Evolutionary conservation across 2,797 vertebrate species (phyloP).

Genomic region (Paedocypris micromegethes): DNA sequence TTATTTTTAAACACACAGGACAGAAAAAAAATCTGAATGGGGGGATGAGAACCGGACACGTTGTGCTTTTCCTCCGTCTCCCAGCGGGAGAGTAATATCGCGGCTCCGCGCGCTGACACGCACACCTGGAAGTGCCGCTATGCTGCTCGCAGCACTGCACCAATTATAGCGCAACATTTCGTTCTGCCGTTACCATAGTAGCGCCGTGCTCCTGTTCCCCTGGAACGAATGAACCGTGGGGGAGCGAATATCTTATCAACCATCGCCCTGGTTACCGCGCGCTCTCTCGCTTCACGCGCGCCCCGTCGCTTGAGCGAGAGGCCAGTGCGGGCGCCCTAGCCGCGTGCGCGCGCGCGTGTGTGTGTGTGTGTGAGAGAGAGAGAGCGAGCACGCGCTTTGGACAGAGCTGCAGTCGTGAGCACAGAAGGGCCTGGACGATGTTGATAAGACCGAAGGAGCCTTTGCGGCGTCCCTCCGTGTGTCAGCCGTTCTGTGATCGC

Average conservation of each 20-base stretch:
- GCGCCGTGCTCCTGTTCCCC: constrained; percentile 77
- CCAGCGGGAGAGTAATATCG: constrained; percentile 49
- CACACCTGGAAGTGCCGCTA: constrained; percentile 72
- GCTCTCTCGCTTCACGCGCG: constrained; percentile 38
- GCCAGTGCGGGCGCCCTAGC: constrained; percentile 44
- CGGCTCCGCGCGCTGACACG: constrained; percentile 61
- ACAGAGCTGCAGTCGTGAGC: constrained; percentile 46
- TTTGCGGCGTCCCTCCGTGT: constrained; percentile 66
- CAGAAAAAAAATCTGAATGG: constrained; percentile 1
- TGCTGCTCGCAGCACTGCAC: constrained; percentile 70
- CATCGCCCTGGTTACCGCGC: constrained; percentile 76
- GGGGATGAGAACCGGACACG: constrained; percentile 52
- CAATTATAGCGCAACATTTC: constrained; percentile 83
- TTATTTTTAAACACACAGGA: neutral
- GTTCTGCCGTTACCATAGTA: constrained; percentile 88
- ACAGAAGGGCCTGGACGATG: constrained; percentile 62
- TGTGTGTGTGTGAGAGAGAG: constrained; percentile 41
- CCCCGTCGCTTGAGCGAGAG: constrained; percentile 48
- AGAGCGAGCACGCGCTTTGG: constrained; percentile 46
- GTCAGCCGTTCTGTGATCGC: constrained; percentile 37
- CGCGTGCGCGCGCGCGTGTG: constrained; percentile 34
- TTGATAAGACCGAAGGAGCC: constrained; percentile 71
- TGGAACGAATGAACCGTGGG: constrained; percentile 76
- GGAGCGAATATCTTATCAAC: constrained; percentile 85
- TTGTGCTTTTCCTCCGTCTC: constrained; percentile 54